A percentile compares a stretch with the other conserved stretches of the same genome.
phyloP scores from a whole-genome alignment of 2,113 vertebrate species.

The Taurulus bubalis region DNA sequence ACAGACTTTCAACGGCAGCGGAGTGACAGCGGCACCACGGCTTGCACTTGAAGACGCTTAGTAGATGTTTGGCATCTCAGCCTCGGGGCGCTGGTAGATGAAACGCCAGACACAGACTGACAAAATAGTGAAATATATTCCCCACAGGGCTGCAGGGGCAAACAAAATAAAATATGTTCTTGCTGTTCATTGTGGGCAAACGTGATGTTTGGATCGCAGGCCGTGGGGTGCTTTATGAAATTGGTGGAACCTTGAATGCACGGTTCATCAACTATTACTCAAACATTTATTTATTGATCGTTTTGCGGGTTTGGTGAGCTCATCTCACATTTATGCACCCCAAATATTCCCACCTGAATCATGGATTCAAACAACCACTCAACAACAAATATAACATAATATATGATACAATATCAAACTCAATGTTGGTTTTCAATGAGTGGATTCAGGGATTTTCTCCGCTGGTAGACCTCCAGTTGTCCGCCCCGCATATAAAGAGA shows the following conservation, averaged over 20 bases:
- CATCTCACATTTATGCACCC: too few species aligned
- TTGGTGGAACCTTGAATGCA: background rate
- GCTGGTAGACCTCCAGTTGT: background rate
- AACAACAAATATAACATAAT: too few species aligned
- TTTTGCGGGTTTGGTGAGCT: background rate
- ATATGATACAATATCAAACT: background rate
- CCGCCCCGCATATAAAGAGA: background rate
- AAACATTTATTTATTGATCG: conserved; percentile 1
- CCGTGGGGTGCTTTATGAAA: background rate
- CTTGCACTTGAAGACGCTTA: conserved; percentile 60
- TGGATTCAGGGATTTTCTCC: background rate
- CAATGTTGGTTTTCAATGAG: background rate
- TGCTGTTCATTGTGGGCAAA: background rate
- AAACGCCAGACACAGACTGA: conserved; percentile 42
- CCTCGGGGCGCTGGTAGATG: conserved; percentile 61
- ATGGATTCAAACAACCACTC: background rate
- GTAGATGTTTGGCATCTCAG: conserved; percentile 61
- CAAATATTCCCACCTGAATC: background rate
- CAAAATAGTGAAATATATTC: conserved; percentile 46
- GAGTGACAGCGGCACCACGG: conserved; percentile 58
- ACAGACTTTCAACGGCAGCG: conserved; percentile 55
- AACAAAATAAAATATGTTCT: conserved; percentile 34
- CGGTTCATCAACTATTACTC: background rate
- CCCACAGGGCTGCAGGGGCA: conserved; percentile 34
- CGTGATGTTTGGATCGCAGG: conserved; percentile 29